Evolutionary conservation across 2,888 invertebrate genomes (phyloP).

Genomic region (Dichetophora obliterata): DNA sequence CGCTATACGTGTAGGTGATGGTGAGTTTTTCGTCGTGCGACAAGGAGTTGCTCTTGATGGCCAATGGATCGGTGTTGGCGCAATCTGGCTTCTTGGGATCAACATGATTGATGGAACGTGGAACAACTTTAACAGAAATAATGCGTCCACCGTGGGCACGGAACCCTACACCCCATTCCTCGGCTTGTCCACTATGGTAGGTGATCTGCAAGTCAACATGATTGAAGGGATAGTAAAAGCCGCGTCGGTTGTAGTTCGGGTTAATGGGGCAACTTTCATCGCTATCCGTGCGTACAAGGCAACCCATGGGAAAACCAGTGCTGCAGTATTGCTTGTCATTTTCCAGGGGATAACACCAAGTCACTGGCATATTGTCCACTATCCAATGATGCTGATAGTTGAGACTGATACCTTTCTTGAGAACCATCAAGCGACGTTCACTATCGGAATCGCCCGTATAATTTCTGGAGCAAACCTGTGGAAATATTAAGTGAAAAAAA

Average conservation of each 20-base stretch:
- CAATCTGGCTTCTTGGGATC: constrained; percentile 72
- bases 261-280: constrained; percentile 75
- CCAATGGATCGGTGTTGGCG: constrained; percentile 75
- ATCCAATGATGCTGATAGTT: constrained; percentile 99
- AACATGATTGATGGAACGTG: constrained; percentile 74
- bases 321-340: constrained; percentile 87
- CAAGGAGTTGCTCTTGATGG: constrained; percentile 76
- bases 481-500: background rate
- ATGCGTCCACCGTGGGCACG: constrained; percentile 90
- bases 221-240: constrained; percentile 94
- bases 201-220: constrained; percentile 94
- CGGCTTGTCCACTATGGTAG: constrained; percentile 89
- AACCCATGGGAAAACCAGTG: constrained; percentile 98
- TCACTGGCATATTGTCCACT: constrained; percentile 98
- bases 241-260: constrained; percentile 74
- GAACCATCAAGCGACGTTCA: constrained; percentile 80
- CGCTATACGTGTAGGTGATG: constrained; percentile 89
- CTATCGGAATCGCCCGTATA: constrained; percentile 79
- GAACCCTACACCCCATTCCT: constrained; percentile 88
- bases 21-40: constrained; percentile 71
- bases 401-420: constrained; percentile 92
- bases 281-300: constrained; percentile 77
- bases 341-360: constrained; percentile 90
- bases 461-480: constrained; percentile 74
- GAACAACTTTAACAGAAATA: constrained; percentile 80